Conservation (phyloP, 2,113 vertebrate species). For the Barnardius zonarius region DNA sequence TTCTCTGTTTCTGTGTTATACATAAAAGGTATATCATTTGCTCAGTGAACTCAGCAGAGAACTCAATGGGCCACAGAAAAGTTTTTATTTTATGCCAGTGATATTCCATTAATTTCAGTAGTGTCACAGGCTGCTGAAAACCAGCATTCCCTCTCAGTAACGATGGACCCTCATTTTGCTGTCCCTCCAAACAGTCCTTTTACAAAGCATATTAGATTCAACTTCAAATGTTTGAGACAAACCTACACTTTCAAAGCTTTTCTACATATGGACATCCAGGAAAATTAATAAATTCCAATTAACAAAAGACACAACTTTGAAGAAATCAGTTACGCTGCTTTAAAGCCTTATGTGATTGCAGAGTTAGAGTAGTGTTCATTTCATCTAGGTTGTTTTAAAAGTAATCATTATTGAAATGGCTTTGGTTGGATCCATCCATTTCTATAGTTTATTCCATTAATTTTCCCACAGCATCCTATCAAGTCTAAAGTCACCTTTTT, state of each 20-base stretch:
- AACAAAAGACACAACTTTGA: background rate
- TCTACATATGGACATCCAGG: background rate
- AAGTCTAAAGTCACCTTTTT: background rate
- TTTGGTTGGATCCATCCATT: background rate
- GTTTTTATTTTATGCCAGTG: conserved; percentile 25
- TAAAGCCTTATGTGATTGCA: background rate
- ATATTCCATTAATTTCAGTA: background rate
- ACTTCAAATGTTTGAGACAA: background rate
- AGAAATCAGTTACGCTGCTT: background rate
- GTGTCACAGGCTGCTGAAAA: background rate
- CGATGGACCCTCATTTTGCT: background rate
- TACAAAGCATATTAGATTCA: background rate
- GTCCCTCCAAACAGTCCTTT: background rate
- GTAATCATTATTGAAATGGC: background rate
- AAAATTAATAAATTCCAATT: background rate
- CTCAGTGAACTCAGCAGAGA: background rate
- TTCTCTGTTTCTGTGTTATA: background rate
- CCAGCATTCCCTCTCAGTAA: background rate
- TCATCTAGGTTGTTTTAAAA: background rate
- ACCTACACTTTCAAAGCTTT: background rate
- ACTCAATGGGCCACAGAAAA: background rate
- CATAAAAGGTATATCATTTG: background rate
- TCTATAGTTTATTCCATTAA: background rate
- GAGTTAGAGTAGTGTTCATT: background rate
- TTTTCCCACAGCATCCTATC: background rate